Conservation (phyloP, 2,113 vertebrate genomes). For the Anhinga anhinga region DNA sequence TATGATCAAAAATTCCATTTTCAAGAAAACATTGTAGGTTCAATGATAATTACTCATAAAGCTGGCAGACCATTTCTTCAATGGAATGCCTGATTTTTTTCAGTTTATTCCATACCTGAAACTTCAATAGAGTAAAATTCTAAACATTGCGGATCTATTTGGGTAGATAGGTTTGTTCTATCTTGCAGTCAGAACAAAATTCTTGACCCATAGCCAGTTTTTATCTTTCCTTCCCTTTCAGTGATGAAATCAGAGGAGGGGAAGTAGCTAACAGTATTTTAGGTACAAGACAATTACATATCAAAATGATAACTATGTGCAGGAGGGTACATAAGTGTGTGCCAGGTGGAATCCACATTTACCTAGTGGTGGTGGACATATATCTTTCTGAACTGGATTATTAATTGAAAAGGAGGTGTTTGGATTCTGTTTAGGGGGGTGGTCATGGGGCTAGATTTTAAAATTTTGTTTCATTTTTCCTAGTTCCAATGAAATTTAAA, state of each 20-base stretch:
- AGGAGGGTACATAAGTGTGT: neutral
- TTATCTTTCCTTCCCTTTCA: neutral
- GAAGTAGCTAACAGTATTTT: neutral
- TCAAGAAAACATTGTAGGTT: neutral
- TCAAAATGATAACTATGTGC: neutral
- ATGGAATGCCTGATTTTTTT: neutral
- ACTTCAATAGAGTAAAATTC: neutral
- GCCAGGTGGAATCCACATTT: neutral
- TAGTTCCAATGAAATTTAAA: neutral
- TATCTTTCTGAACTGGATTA: neutral
- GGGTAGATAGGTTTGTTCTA: neutral
- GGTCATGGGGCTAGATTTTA: fast-evolving
- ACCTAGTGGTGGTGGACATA: neutral
- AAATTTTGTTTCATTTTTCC: neutral
- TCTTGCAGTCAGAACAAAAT: neutral
- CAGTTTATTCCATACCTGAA: neutral
- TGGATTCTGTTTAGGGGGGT: neutral
- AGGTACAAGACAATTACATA: neutral
- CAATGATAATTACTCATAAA: neutral
- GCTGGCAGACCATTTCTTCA: neutral
- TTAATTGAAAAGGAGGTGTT: neutral
- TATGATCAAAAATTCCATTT: neutral
- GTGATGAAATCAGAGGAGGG: neutral
- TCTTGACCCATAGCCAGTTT: neutral
- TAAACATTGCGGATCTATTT: neutral